Base-by-base conservation (phyloP, 2,797 vertebrate species). In the Tachyglossus aculeatus region DNA sequence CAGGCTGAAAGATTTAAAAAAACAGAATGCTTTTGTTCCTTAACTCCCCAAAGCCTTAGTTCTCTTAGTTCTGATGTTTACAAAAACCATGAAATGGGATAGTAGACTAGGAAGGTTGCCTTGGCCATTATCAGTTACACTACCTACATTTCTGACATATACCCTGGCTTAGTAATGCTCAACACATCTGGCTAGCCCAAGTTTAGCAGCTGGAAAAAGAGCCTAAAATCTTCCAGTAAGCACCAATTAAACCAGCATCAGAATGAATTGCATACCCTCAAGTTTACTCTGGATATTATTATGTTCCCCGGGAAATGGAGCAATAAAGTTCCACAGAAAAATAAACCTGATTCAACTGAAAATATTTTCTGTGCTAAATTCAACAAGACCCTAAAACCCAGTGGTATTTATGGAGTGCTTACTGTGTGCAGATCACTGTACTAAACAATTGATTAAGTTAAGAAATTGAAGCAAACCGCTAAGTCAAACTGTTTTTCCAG, bases 281-380 rank as follows among this genome's bases (percentile, higher is more conserved):
- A 68, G 34, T 6, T 62, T 45, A 56, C 27, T 66, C 55, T 48
- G 50, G 40, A 12, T 44, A 48, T 22, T 71, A 21, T 37, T 38
- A 51, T 41, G 32, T n/a, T 54, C 61, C 51, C 40, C 77, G 31
- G 67, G 27, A 16, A 71, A 24, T 0, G 0, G 66, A 83, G 58
- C 56, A 81, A 77, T 54, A 59, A 13, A 15, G 80, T 55, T 81
- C 73, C 69, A 74, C 18, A 53, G 3, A 71, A 55, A 25, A 64
- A 58, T 67, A 74, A 47, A 63, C 48, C 61, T 67, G 37, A 29
- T 64, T 71, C 63, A 70, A 50, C 16, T 31, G 4, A 39, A 65
- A 61, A 59, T 71, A 69, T 40, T 59, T 53, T 5, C 59, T 16
- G 69, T 21, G 64, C 55, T 43, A 52, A 71, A 65, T 47, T 65